Conservation (phyloP, 1,140 invertebrate species). For the Listronotus bonariensis region DNA sequence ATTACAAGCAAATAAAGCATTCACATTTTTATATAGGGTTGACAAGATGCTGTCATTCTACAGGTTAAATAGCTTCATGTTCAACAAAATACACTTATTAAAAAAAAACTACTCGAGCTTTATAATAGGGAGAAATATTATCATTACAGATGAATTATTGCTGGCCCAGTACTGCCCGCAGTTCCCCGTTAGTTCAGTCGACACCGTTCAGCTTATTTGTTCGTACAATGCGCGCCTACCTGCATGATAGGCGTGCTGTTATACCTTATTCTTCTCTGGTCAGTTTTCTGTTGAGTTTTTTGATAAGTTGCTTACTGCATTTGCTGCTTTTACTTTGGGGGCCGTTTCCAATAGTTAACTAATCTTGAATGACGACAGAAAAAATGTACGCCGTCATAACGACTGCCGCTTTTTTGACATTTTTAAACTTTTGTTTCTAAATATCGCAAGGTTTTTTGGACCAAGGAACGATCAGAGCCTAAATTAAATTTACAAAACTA, state of each 20-base stretch:
- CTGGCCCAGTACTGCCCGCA: conserved; percentile 44
- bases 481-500: too few species aligned
- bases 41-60: not conserved
- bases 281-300: conserved; percentile 32
- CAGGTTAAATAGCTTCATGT: not conserved
- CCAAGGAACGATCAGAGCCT: too few species aligned
- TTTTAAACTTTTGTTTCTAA: too few species aligned
- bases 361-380: not conserved
- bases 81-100: not conserved
- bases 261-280: conserved; percentile 47
- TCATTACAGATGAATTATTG: conserved; percentile 54
- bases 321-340: not conserved
- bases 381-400: not conserved
- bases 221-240: conserved; percentile 46
- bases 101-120: not conserved
- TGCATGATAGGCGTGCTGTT: conserved; percentile 59
- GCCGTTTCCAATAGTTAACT: conserved; percentile 2
- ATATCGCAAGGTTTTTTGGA: too few species aligned
- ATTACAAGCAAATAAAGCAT: too few species aligned
- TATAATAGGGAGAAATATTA: conserved; percentile 1
- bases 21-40: not conserved
- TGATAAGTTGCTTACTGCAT: not conserved
- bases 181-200: conserved; percentile 34
- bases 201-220: conserved; percentile 48
- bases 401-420: not conserved